phyloP scores from a whole-genome alignment of 2,113 vertebrate genomes.

The Melospiza georgiana region DNA sequence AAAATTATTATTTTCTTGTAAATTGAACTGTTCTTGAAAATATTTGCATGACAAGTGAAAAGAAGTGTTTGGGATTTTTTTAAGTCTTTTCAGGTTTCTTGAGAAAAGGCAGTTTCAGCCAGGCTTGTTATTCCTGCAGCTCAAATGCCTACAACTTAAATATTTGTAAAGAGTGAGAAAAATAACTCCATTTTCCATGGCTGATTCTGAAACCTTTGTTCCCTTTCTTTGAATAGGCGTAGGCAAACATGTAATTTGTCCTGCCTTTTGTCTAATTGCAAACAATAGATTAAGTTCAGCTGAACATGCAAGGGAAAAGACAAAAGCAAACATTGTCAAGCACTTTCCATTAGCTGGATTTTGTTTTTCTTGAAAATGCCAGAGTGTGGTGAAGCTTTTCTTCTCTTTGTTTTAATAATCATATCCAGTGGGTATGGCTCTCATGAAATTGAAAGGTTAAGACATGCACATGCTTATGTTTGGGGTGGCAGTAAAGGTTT shows the following conservation, averaged over 20 bases:
- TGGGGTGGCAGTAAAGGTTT: neutral
- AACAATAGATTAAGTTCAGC: slow-evolving; percentile 26
- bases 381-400: neutral
- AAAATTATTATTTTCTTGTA: neutral
- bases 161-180: slow-evolving; percentile 40
- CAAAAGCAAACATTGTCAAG: slow-evolving; percentile 16
- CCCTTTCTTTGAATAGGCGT: neutral
- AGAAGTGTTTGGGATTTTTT: neutral
- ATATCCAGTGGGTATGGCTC: neutral
- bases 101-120: neutral
- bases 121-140: neutral
- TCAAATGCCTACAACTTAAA: neutral
- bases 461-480: neutral
- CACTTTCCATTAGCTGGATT: neutral
- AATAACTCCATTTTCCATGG: slow-evolving; percentile 1
- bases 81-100: neutral
- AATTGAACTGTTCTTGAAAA: neutral
- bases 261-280: slow-evolving; percentile 42
- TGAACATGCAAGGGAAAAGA: slow-evolving; percentile 5
- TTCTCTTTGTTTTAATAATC: slow-evolving; percentile 11
- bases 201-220: slow-evolving; percentile 33
- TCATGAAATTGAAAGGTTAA: neutral
- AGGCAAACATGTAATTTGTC: slow-evolving; percentile 41
- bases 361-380: neutral
- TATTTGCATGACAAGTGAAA: neutral